A percentile compares a stretch with the other conserved stretches of the same genome.
Conservation (phyloP, 2,888 invertebrate genomes). For the Heteromurus nitidus region DNA sequence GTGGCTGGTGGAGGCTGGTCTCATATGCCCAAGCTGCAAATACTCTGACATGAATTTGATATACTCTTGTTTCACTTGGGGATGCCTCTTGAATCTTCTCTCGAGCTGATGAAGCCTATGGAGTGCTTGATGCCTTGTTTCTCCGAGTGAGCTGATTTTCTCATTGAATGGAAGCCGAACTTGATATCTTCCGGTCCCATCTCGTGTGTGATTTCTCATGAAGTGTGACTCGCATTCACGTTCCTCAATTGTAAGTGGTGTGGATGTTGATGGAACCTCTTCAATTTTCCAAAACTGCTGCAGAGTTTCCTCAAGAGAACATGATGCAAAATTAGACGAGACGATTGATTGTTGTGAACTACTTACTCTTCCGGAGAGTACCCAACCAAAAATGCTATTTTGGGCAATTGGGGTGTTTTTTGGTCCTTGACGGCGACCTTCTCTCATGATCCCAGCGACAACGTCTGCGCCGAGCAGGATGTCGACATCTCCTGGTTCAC, state of each 20-base stretch:
- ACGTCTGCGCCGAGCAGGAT: slow-evolving; percentile 38
- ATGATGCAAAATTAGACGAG: not conserved
- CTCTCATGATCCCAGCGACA: not conserved
- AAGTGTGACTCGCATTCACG: not conserved
- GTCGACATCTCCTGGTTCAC: slow-evolving; percentile 12
- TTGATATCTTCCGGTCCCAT: slow-evolving; percentile 8
- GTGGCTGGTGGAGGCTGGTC: not conserved
- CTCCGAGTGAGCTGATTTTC: not conserved
- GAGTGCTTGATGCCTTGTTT: not conserved
- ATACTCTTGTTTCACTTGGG: slow-evolving; percentile 16
- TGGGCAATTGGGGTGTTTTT: slow-evolving; percentile 4
- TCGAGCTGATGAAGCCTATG: slow-evolving; percentile 18
- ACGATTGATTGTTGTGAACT: not conserved
- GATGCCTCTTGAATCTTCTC: slow-evolving; percentile 6
- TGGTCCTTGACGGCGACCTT: not conserved
- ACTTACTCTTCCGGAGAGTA: slow-evolving; percentile 18
- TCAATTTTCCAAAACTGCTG: slow-evolving; percentile 19
- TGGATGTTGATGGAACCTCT: not conserved
- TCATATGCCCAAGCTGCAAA: slow-evolving; percentile 40
- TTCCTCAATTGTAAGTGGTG: slow-evolving; percentile 3
- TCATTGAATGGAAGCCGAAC: slow-evolving; percentile 30
- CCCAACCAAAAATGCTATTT: slow-evolving; percentile 43
- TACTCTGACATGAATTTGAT: slow-evolving; percentile 51
- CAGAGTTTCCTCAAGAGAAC: not conserved
- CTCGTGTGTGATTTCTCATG: not conserved